Evolutionary conservation across 2,888 invertebrate genomes (phyloP), one percentile per base, ranked within the genome.

Genomic region (Pandemis heparana): DNA sequence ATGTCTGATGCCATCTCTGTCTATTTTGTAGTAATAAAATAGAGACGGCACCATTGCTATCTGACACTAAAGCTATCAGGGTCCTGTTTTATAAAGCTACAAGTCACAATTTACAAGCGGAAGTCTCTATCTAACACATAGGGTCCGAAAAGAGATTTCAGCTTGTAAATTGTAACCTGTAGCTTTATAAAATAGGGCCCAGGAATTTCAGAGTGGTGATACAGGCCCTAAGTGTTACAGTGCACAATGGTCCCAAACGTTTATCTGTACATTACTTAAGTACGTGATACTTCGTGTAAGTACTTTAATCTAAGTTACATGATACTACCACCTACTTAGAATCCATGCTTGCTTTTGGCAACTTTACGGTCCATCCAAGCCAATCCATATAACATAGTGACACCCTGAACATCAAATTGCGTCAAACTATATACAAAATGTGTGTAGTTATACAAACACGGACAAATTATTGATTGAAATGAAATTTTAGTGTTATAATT

Each of bases 301-400:
- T 70, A 56, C 12, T 46, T 61, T 39, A n/a, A 39, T 67, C 43
- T 53, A 60, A 60, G 60, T 64, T 53, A 60, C 69, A 68, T 46
- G 59, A 63, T 69, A 59, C 74, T 74, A 74, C 65, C 74, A 74
- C 69, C 74, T 74, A 74, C 74, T 48, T 68, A 38, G 16, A 60
- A 48, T 74, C 70, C 74, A 74, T 74, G 70, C 70, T 69, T 64
- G 70, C 65, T 65, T 46, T 23, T 56, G 41, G 38, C 32, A 48
- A 53, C 53, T 38, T 18, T 41, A 59, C n/a, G 64, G 43, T 61
- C 32, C 63, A 48, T 65, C 61, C 73, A 70, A 74, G 70, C 69
- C 69, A 74, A 65, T 74, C 70, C 74, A 65, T 61, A 38, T 61
- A 60, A 60, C 59, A 63, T 69, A 64, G 48, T 65, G 48, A 70